Evolutionary conservation across 2,113 vertebrate genomes (phyloP).

Genomic region (Riparia riparia): DNA sequence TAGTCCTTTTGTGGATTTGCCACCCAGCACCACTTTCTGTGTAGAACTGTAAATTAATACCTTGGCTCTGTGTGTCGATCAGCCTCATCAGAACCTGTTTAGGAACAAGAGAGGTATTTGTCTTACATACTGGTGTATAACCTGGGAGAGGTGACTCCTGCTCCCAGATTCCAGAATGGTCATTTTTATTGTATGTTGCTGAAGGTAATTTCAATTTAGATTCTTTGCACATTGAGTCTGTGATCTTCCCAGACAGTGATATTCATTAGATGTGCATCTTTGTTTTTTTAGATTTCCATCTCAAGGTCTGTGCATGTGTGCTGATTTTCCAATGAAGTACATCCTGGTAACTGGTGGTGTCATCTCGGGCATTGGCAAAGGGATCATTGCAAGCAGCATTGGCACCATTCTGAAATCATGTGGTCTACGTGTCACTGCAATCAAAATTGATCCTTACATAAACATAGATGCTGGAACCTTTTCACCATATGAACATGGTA

Average conservation of each 20-base stretch:
- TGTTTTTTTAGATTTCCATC: constrained; percentile 48
- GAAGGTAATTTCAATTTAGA: neutral
- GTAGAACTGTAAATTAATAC: neutral
- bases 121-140: accelerated
- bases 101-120: neutral
- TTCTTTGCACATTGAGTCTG: neutral
- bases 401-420: constrained; percentile 82
- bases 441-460: constrained; percentile 85
- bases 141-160: neutral
- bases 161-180: neutral
- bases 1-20: neutral
- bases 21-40: neutral
- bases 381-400: constrained; percentile 84
- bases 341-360: constrained; percentile 82
- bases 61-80: accelerated
- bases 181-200: neutral
- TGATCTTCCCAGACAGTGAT: neutral
- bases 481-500: constrained; percentile 84
- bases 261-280: neutral
- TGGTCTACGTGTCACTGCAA: constrained; percentile 81
- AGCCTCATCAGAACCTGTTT: neutral
- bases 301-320: neutral
- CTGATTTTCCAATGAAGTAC: constrained; percentile 79
- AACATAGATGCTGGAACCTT: constrained; percentile 84
- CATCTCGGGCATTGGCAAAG: constrained; percentile 85